Base-by-base conservation (phyloP, 2,888 invertebrate genomes). In the Eledona agricola region DNA sequence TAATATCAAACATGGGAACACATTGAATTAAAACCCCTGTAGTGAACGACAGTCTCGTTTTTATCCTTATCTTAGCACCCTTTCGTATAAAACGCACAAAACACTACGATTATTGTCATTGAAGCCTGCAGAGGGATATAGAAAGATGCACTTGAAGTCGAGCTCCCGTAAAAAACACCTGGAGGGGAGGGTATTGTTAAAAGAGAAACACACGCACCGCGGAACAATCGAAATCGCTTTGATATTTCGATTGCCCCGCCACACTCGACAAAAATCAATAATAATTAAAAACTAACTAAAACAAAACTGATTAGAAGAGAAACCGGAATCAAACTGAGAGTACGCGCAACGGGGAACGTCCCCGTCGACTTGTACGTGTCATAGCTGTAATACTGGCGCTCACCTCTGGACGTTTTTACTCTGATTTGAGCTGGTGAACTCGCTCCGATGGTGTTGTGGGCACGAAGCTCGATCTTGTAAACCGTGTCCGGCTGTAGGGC, bases 321-420 rank as follows among this genome's bases (percentile, higher is more conserved):
- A 52, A 49, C 12, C 28, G 35, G 23, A 57, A 47, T 42, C 22
- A 49, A 28, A 12, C 17, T 16, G 23, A 20, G n/a, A n/a, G n/a
- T 11, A 46, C 34, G 17, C 28, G 15, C 13, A 37, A 42, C 23
- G 45, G 22, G 15, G 25, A 22, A 26, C 17, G 47, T 13, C 22
- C 40, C 42, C 5, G 22, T 9, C n/a, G n/a, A n/a, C 29, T 17
- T 60, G 49, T 59, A 58, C 16, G 64, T 65, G 50, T 58, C 42
- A 37, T 65, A 66, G 50, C 45, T 57, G 55, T 66, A 71, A 63
- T 70, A 63, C 38, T 55, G 58, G 55, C 68, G 65, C 90, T 90
- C 88, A 93, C 93, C 93, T 83, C 87, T 83, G 69, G 90, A 88
- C 59, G 95, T 95, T 79, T 88, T 90, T 75, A 95, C 83, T 72